phyloP scores from a whole-genome alignment of 2,113 vertebrate species.

The Xiphophorus couchianus region DNA sequence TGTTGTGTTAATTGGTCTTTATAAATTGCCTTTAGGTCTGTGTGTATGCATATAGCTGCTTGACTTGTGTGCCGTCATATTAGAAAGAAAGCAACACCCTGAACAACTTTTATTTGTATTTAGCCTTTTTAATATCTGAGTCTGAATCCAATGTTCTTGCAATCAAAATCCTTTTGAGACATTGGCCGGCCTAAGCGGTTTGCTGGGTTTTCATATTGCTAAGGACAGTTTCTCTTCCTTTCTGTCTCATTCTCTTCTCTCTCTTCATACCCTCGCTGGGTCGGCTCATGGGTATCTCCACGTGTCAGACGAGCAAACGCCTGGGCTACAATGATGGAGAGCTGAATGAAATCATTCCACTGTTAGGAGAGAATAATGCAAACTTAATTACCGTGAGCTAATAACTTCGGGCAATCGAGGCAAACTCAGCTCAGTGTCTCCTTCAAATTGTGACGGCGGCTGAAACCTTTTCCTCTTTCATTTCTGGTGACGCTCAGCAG shows the following conservation, averaged over 20 bases:
- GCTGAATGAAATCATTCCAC: slow-evolving; percentile 53
- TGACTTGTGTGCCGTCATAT: neutral
- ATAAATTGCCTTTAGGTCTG: neutral
- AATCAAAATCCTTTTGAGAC: slow-evolving; percentile 34
- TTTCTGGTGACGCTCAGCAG: slow-evolving; percentile 60
- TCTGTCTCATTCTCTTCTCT: slow-evolving; percentile 17
- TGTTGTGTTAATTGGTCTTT: neutral
- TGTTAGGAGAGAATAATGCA: slow-evolving; percentile 71
- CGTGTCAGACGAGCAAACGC: slow-evolving; percentile 36
- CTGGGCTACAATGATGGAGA: slow-evolving; percentile 50
- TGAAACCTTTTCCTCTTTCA: slow-evolving; percentile 73
- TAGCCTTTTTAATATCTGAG: neutral
- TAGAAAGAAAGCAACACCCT: neutral
- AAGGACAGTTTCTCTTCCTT: slow-evolving; percentile 24
- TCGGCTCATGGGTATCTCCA: slow-evolving; percentile 49
- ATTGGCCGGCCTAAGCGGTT: slow-evolving; percentile 43
- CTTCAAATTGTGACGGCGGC: slow-evolving; percentile 73
- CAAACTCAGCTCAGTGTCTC: slow-evolving; percentile 70
- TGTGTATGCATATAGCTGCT: neutral
- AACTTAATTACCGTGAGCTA: slow-evolving; percentile 78
- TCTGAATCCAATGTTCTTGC: slow-evolving; percentile 27
- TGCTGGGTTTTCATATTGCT: slow-evolving; percentile 33
- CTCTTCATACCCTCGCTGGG: slow-evolving; percentile 47
- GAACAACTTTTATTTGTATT: neutral
- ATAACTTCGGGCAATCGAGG: slow-evolving; percentile 76